These are phyloP conservation scores for Clarias pachynema DNA, from an alignment of 2,797 vertebrate genomes.

Conservation along the genomic window DNA sequence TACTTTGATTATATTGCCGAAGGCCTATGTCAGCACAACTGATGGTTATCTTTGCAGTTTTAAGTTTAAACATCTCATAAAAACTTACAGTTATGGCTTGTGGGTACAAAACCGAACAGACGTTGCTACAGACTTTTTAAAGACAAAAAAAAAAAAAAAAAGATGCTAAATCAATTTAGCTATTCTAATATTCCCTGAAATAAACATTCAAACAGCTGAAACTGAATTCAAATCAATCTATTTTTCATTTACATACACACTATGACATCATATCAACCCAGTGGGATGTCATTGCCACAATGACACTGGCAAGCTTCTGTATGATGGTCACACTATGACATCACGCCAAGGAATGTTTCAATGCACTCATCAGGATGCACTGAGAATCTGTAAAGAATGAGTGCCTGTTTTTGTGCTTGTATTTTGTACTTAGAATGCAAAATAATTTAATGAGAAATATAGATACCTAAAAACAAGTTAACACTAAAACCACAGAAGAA, in stretches of 20 bases:
- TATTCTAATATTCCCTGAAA: conserved; percentile 80
- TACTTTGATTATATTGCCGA: conserved; percentile 75
- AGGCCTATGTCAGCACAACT: conserved; percentile 52
- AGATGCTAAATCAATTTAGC: conserved; percentile 70
- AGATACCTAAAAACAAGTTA: conserved; percentile 82
- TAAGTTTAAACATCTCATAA: conserved; percentile 59
- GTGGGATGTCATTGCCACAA: conserved; percentile 56
- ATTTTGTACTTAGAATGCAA: conserved; percentile 72
- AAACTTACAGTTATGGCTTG: conserved; percentile 79
- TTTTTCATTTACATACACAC: conserved; percentile 68
- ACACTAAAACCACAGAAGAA: conserved; percentile 84
- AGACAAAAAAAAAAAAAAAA: conserved; percentile 65
- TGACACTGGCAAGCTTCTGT: conserved; percentile 60
- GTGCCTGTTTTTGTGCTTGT: conserved; percentile 68
- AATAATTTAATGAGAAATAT: conserved; percentile 73
- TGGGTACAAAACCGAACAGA: conserved; percentile 77
- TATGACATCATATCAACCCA: conserved; percentile 59
- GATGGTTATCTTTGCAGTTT: conserved; percentile 48
- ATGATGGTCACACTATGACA: conserved; percentile 58
- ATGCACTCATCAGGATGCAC: conserved; percentile 73
- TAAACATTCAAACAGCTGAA: conserved; percentile 70
- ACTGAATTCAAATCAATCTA: conserved; percentile 59
- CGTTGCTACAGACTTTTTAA: conserved; percentile 83
- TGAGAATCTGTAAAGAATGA: conserved; percentile 65
- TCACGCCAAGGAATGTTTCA: conserved; percentile 67